phyloP scores from a whole-genome alignment of 2,113 vertebrate species.

The Morone saxatilis region DNA sequence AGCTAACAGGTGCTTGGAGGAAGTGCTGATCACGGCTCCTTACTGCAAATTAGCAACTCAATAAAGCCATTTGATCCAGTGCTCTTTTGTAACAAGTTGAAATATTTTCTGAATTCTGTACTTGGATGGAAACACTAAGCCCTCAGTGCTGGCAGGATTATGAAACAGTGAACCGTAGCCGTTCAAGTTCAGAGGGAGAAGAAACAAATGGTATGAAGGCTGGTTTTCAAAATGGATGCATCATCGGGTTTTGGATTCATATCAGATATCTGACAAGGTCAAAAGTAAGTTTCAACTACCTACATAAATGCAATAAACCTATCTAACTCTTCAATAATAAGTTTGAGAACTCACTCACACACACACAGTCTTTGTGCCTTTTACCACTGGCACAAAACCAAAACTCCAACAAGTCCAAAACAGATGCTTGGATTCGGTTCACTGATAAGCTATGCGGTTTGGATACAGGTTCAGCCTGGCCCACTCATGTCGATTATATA shows the following conservation, averaged over 20 bases:
- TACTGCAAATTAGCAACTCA: constrained; percentile 6
- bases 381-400: constrained; percentile 1
- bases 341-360: not conserved
- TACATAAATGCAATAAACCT: not conserved
- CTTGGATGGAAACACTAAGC: not conserved
- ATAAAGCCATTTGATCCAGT: not conserved
- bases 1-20: constrained; percentile 31
- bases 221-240: not conserved
- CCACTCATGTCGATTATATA: not conserved
- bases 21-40: not conserved
- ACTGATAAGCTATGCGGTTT: constrained; percentile 8
- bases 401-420: not conserved
- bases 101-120: not conserved
- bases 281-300: not conserved
- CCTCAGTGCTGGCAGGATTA: not conserved
- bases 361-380: not conserved
- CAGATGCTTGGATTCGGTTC: constrained; percentile 40
- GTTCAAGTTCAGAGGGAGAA: not conserved
- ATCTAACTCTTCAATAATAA: not conserved
- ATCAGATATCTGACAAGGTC: not conserved
- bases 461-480: not conserved
- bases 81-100: not conserved
- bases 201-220: not conserved
- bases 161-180: not conserved
- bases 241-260: not conserved